Conservation (phyloP, 2,888 invertebrate species). For the Phragmatobia fuliginosa region DNA sequence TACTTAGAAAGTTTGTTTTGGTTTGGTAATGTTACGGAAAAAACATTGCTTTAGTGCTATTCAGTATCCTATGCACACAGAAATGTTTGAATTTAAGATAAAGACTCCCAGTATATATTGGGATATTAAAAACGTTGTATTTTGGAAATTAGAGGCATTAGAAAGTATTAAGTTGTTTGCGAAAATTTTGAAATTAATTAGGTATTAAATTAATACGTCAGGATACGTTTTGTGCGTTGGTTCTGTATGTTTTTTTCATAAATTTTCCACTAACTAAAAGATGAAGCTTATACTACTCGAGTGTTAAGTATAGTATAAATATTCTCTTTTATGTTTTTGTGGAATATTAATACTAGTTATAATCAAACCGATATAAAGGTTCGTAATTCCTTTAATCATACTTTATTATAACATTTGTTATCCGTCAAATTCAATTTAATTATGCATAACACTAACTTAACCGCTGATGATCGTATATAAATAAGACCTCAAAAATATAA, state of each 20-base stretch:
- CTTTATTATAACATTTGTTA: no score
- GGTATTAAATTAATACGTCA: background rate
- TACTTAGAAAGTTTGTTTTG: constrained; percentile 25
- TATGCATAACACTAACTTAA: background rate
- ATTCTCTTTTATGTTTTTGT: no score
- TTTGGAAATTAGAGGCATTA: background rate
- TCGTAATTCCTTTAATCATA: no score
- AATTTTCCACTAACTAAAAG: background rate
- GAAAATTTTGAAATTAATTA: background rate
- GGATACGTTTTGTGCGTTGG: background rate
- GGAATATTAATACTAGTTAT: no score
- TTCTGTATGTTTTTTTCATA: background rate
- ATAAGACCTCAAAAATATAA: background rate
- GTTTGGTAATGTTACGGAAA: background rate
- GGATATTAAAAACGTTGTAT: background rate
- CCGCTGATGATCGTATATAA: no score
- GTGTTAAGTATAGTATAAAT: background rate
- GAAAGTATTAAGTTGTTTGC: background rate
- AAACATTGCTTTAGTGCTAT: background rate
- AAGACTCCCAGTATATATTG: background rate
- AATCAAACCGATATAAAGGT: no score
- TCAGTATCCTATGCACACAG: background rate
- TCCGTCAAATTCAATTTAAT: no score
- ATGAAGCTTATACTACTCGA: background rate
- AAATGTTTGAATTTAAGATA: background rate